phyloP scores from a whole-genome alignment of 2,888 invertebrate genomes.

The Phania funesta region DNA sequence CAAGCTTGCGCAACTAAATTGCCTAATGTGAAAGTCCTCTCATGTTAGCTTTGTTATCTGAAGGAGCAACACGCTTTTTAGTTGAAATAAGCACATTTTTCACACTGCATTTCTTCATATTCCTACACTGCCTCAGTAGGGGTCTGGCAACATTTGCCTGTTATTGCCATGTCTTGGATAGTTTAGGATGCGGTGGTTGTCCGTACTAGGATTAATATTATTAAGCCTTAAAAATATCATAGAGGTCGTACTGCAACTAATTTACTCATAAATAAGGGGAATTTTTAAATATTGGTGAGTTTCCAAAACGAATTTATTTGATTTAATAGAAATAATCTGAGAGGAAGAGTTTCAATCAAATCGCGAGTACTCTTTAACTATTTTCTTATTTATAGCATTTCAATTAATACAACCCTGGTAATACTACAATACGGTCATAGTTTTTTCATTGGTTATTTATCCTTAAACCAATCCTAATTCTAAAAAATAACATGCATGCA shows the following conservation, averaged over 20 bases:
- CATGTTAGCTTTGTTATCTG: too few relatives aligned
- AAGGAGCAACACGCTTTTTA: too few relatives aligned
- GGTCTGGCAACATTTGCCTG: neutral
- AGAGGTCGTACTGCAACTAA: neutral
- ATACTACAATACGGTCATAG: neutral
- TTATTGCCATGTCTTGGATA: neutral
- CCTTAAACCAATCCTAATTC: constrained; percentile 28
- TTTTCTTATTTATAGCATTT: neutral
- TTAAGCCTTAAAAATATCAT: neutral
- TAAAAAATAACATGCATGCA: neutral
- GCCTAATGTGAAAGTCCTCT: too few relatives aligned
- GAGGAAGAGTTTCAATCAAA: neutral
- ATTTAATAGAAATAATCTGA: neutral
- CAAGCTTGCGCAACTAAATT: too few relatives aligned
- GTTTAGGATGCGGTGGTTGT: neutral
- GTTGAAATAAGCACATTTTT: too few relatives aligned
- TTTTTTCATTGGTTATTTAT: constrained; percentile 36
- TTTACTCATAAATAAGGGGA: neutral
- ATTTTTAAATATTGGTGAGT: neutral
- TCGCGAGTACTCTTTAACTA: neutral
- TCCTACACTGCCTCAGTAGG: neutral
- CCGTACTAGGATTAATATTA: neutral
- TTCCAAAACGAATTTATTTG: neutral
- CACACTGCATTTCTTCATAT: too few relatives aligned
- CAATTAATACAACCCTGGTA: constrained; percentile 4